A percentile compares a stretch with the other conserved stretches of the same genome.
These are phyloP conservation scores for Drosophila demipolita DNA, from an alignment of 2,888 invertebrate species.

Conservation along the genomic window DNA sequence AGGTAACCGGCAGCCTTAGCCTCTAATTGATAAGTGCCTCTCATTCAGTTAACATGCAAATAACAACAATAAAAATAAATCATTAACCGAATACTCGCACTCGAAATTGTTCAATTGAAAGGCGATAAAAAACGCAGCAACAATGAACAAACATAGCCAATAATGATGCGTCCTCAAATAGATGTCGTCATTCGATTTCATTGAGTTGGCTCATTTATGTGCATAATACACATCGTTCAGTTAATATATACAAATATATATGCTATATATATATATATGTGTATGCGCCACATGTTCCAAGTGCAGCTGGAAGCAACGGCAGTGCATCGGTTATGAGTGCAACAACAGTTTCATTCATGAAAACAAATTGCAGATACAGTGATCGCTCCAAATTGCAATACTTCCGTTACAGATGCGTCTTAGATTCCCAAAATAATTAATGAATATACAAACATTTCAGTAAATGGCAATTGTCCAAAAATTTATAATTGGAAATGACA, in stretches of 20 bases:
- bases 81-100: conserved; percentile 37
- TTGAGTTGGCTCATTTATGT: conserved; percentile 37
- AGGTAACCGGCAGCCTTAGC: conserved; percentile 46
- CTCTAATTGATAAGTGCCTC: conserved; percentile 58
- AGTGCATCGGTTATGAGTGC: conserved; percentile 51
- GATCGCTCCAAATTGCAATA: conserved; percentile 1
- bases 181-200: conserved; percentile 59
- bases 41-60: conserved; percentile 55
- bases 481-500: not conserved
- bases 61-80: conserved; percentile 44
- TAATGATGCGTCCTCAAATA: conserved; percentile 50
- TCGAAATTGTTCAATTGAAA: conserved; percentile 47
- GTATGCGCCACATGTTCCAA: conserved; percentile 9
- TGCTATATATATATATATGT: not conserved
- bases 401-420: not conserved
- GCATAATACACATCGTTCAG: conserved; percentile 5
- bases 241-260: conserved; percentile 9
- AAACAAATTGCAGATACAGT: conserved; percentile 31
- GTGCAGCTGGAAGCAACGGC: conserved; percentile 42
- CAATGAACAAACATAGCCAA: conserved; percentile 2
- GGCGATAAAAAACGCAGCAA: conserved; percentile 49
- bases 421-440: not conserved
- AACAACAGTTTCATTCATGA: conserved; percentile 73
- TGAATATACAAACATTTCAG: not conserved
- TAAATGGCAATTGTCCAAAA: not conserved